Base-by-base conservation (phyloP, 1,140 invertebrate genomes). In the Leptestheria dahalacensis region DNA sequence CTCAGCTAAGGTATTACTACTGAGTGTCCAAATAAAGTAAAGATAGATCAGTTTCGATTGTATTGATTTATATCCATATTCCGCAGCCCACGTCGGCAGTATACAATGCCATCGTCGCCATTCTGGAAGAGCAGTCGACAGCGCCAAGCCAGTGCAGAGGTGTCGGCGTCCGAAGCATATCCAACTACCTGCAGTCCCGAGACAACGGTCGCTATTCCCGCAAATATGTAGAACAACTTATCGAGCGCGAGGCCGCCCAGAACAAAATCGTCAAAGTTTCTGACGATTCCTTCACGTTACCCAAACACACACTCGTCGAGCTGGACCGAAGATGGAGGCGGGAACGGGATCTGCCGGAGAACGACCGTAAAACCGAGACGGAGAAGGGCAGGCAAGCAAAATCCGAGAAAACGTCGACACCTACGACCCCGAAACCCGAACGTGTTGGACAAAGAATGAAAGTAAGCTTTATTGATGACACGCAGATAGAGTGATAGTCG, bases 131-230 rank as follows among this genome's bases (percentile, higher is more conserved):
- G 9, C 58, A 60, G 15, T 49, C 58, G 26, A 60, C 51, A 33
- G 21, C 51, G 15, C 58, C 58, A 29, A 60, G 58, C 20, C 48
- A 60, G 51, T 51, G 29, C 18, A 49, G 58, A 10, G 58, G 47
- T n/a, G 58, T 60, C 6, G 52, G 33, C 24, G 41, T 60, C 24
- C 48, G 58, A 12, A 60, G 58, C n/a, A 60, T 60, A 33, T 48
- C 49, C 10, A 60, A 49, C 12, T 60, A 60, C 26, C 58, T 60
- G 12, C 49, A 52, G 50, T 60, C 58, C 28, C 26, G 58, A 25
- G 58, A 60, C 3, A 48, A 60, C 33, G 58, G 58, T 18, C 47
- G 58, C n/a, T 60, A 60, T 12, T 60, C 58, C 3, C 47, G 58
- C 18, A 50, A 52, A 28, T 60, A 60, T 21, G 52, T 60, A 26